phyloP scores from a whole-genome alignment of 2,888 invertebrate genomes.

The Calliopum simillimum region DNA sequence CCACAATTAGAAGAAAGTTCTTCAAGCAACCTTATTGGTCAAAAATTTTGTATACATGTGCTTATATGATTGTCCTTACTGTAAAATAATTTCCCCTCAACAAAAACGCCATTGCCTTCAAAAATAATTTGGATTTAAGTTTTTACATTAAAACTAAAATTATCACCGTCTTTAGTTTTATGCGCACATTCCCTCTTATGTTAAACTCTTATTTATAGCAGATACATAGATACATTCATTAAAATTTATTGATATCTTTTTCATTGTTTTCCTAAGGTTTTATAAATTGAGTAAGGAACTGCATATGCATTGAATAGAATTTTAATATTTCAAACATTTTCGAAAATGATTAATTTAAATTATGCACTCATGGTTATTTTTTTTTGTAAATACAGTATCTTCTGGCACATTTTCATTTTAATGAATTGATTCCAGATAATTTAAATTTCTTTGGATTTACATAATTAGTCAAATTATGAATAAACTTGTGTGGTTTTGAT shows the following conservation, averaged over 20 bases:
- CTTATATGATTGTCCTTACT: background rate
- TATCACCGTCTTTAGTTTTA: too few relatives aligned
- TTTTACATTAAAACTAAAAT: too few relatives aligned
- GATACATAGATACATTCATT: background rate
- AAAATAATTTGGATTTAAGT: too few relatives aligned
- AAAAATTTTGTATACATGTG: background rate
- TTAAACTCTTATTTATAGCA: too few relatives aligned
- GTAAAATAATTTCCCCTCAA: too few relatives aligned
- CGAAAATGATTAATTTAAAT: background rate
- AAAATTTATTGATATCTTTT: background rate
- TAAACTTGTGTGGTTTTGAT: too few relatives aligned
- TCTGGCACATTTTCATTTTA: slow-evolving; percentile 15
- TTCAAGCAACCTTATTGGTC: too few relatives aligned
- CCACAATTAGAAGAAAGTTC: too few relatives aligned
- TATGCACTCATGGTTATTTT: background rate
- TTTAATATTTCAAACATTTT: background rate
- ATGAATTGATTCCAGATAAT: slow-evolving; percentile 21
- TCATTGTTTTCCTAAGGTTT: background rate
- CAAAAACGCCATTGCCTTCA: too few relatives aligned
- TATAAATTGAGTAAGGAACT: background rate
- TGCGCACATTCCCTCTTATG: too few relatives aligned
- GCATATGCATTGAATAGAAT: background rate
- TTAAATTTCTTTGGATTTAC: too few relatives aligned
- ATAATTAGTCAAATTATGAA: too few relatives aligned
- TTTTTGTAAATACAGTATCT: slow-evolving; percentile 3